Percentiles rank a stretch among this genome's conserved stretches.
Conservation (phyloP, 2,113 vertebrate genomes). For the Solea senegalensis region DNA sequence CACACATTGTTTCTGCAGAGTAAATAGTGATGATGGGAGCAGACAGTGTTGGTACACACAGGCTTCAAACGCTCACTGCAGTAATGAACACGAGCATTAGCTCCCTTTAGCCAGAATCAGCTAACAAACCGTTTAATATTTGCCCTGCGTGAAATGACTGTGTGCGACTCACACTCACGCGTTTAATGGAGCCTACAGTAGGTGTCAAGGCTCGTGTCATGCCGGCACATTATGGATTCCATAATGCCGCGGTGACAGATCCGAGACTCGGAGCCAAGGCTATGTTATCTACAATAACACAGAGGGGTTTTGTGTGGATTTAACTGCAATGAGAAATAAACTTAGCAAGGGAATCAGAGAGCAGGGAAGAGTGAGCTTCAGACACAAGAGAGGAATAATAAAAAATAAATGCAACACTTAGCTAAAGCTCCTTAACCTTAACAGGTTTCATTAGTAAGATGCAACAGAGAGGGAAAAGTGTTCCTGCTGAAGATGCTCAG, state of each 20-base stretch:
- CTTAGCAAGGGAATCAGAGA: conserved; percentile 14
- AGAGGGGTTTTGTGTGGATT: conserved; percentile 55
- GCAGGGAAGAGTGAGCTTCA: not conserved
- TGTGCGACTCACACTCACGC: conserved; percentile 20
- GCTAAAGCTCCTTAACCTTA: conserved; percentile 62
- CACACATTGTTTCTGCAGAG: conserved; percentile 15
- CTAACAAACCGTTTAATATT: conserved; percentile 32
- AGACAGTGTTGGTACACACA: conserved; percentile 20
- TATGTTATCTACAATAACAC: conserved; percentile 60
- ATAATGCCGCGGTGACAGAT: conserved; percentile 52
- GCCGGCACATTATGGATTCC: conserved; percentile 40
- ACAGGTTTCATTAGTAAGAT: conserved; percentile 53
- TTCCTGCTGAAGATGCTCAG: conserved; percentile 31
- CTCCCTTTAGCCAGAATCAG: conserved; percentile 36
- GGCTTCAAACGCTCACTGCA: conserved; percentile 23
- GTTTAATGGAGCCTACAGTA: conserved; percentile 45
- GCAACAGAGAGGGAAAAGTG: conserved; percentile 42
- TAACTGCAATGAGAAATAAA: conserved; percentile 56
- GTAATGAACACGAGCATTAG: conserved; percentile 42
- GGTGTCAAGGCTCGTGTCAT: conserved; percentile 53
- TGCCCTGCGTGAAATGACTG: conserved; percentile 28
- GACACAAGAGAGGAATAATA: conserved; percentile 9
- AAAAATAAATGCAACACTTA: conserved; percentile 45
- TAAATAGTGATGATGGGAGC: conserved; percentile 43
- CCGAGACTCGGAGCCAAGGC: conserved; percentile 45